Percentiles rank a stretch among this genome's conserved stretches.
phyloP scores from a whole-genome alignment of 2,888 invertebrate species.

The Ornithoptera priamus region DNA sequence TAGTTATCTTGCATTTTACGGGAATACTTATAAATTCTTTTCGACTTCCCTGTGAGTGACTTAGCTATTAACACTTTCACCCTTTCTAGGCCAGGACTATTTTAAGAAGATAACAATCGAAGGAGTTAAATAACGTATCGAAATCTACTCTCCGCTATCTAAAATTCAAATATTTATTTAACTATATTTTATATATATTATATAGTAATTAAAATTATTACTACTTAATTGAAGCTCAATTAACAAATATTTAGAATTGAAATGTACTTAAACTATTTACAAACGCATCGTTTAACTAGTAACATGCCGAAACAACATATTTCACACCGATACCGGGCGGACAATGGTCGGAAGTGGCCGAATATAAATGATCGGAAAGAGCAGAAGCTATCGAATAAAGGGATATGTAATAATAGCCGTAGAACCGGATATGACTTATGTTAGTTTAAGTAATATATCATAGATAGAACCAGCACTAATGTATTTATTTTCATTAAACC shows the following conservation, averaged over 20 bases:
- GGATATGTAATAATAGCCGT: conserved; percentile 53
- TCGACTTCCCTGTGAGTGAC: no score
- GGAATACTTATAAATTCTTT: no score
- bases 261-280: background rate
- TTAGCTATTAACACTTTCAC: no score
- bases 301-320: conserved; percentile 73
- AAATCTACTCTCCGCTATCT: no score
- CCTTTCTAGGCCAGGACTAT: no score
- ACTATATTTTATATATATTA: background rate
- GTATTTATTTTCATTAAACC: background rate
- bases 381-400: conserved; percentile 67
- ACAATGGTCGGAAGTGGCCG: conserved; percentile 74
- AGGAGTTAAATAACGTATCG: no score
- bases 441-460: conserved; percentile 31
- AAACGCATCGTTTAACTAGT: conserved; percentile 53
- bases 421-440: conserved; percentile 37
- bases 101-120: no score
- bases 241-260: background rate
- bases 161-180: no score
- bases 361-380: conserved; percentile 77
- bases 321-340: conserved; percentile 74
- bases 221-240: background rate
- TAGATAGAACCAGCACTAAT: background rate
- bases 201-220: background rate
- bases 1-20: no score